Base-by-base conservation (phyloP, 2,888 invertebrate species). In the Eucera pruinosa region DNA sequence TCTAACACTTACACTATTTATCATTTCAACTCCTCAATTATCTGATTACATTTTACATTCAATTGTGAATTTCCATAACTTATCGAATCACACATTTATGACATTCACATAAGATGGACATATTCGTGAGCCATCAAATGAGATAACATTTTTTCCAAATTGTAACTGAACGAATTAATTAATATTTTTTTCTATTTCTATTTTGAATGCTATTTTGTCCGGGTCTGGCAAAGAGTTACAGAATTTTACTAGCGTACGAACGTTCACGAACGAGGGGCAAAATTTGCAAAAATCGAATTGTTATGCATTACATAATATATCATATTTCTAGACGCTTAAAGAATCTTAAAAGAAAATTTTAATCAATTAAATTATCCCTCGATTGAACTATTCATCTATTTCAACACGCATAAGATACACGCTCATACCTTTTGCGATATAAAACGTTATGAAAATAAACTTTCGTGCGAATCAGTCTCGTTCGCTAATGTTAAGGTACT, bases 211-310 rank as follows among this genome's bases (percentile, higher is more conserved):
- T 54, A 74, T 60, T 67, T 72, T 58, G 25, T 30, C 23, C 45
- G 20, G 25, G 23, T 60, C 25, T 39, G 30, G 11, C 33, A 47
- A 61, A 15, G 55, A 71, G 43, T 36, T 69, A 70, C 57, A 78
- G 82, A 80, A 82, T 78, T 82, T 75, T 78, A 80, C 78, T 82
- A 78, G 69, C 80, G 82, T 78, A 80, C 72, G 70, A 67, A 61
- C 62, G 54, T 54, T 67, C 55, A 54, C 43, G 45, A 66, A 54
- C 65, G 60, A 20, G 60, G 48, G 25, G 11, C 18, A 57, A 50
- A 45, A 39, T 55, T 47, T 39, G 5, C 45, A n/a, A 43, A 25
- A 11, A 25, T 41, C 23, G 36, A 36, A 9, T 36, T 11, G 7
- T 15, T 41, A 41, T 1, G 15, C 13, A 41, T 15, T 41, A 15